These are phyloP conservation scores for Sylvicola cinctus DNA, from an alignment of 2,888 invertebrate genomes.

Conservation along the genomic window DNA sequence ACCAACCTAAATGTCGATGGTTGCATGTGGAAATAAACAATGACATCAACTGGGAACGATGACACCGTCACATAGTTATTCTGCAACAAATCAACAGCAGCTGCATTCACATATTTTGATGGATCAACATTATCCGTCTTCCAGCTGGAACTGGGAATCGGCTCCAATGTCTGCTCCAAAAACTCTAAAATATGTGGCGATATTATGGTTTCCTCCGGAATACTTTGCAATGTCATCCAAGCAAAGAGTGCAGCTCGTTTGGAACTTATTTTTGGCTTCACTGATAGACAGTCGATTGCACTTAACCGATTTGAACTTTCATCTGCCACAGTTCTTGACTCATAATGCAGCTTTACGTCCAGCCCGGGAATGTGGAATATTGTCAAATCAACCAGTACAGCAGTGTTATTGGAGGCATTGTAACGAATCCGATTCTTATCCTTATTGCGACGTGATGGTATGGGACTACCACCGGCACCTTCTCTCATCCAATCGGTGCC, in stretches of 20 bases:
- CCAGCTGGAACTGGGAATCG: conserved; percentile 40
- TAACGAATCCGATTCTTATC: conserved; percentile 23
- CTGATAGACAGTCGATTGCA: conserved; percentile 15
- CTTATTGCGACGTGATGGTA: conserved; percentile 22
- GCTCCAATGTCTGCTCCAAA: conserved; percentile 89
- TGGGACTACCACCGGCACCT: conserved; percentile 25
- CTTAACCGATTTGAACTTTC: conserved; percentile 27
- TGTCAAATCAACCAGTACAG: conserved; percentile 51
- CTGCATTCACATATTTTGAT: conserved; percentile 15
- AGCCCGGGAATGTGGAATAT: conserved; percentile 81
- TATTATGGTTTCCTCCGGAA: conserved; percentile 94
- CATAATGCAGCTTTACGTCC: conserved; percentile 74
- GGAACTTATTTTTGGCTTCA: conserved; percentile 28
- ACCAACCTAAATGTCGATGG: conserved; percentile 57
- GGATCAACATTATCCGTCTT: conserved; percentile 26
- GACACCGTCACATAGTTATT: conserved; percentile 69
- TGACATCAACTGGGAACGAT: conserved; percentile 95
- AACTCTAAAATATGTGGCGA: conserved; percentile 95
- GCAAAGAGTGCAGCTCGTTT: conserved; percentile 83
- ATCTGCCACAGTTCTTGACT: conserved; percentile 51
- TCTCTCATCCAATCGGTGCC: conserved; percentile 22
- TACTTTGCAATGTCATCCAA: conserved; percentile 91
- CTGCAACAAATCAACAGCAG: conserved; percentile 33
- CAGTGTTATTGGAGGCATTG: conserved; percentile 22
- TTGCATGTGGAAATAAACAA: conserved; percentile 96